phyloP scores from a whole-genome alignment of 2,888 invertebrate species.

The Megaustenia siamemsis region DNA sequence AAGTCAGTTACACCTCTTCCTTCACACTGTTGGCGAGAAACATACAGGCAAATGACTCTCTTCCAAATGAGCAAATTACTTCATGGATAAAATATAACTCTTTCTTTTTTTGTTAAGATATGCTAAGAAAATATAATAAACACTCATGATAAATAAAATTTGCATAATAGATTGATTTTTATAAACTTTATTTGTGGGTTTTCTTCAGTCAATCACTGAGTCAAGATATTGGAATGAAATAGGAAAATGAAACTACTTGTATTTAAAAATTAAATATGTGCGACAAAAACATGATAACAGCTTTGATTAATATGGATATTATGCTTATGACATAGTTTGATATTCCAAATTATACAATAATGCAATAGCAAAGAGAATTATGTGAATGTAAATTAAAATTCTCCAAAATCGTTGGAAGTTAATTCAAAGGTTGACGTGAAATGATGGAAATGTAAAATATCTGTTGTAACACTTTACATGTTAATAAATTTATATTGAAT shows the following conservation, averaged over 20 bases:
- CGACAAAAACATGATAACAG: not conserved
- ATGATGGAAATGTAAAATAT: no score
- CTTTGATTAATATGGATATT: conserved; percentile 14
- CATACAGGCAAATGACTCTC: conserved; percentile 1
- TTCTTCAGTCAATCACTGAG: conserved; percentile 23
- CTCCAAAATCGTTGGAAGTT: no score
- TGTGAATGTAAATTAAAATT: no score
- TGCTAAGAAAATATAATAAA: conserved; percentile 51
- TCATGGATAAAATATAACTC: conserved; percentile 39
- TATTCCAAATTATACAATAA: no score
- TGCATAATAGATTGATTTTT: conserved; percentile 54
- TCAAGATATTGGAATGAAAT: conserved; percentile 51
- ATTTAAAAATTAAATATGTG: not conserved
- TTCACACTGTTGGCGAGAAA: not conserved
- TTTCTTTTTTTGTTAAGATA: conserved; percentile 43
- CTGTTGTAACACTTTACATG: no score
- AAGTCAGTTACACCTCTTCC: not conserved
- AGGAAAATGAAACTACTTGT: not conserved
- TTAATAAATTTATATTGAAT: no score
- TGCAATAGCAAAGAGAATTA: no score
- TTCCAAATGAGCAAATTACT: conserved; percentile 50
- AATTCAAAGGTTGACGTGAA: no score
- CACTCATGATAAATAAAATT: conserved; percentile 50
- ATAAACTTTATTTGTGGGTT: conserved; percentile 37
- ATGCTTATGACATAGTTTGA: no score